Conservation (phyloP, 2,888 invertebrate genomes). For the Caenorhabditis sp. region DNA sequence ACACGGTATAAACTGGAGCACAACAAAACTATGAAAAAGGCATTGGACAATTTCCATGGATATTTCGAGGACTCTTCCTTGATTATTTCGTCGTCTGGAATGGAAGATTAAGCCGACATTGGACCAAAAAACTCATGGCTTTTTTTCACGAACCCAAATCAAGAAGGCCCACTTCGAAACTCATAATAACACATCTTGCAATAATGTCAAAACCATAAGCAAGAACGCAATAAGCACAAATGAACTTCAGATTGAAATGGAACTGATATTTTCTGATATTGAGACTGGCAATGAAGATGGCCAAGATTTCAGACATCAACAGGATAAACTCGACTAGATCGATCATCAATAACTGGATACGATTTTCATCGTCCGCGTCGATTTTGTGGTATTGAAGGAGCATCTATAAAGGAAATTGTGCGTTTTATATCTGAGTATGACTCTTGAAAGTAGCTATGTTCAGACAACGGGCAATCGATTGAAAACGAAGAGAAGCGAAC, state of each 20-base stretch:
- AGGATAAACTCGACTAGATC: constrained; percentile 4
- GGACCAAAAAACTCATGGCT: background rate
- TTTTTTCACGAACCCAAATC: too few species aligned
- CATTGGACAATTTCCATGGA: background rate
- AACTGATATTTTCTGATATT: constrained; percentile 25
- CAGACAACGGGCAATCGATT: too few species aligned
- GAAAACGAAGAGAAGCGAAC: background rate
- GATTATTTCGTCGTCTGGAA: constrained; percentile 16
- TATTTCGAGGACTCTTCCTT: background rate
- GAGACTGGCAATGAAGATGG: background rate
- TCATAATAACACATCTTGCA: constrained; percentile 14
- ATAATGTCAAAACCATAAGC: constrained; percentile 44
- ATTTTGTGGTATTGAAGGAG: constrained; percentile 43
- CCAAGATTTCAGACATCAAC: constrained; percentile 3
- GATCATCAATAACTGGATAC: background rate
- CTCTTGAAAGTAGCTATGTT: too few species aligned
- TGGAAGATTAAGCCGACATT: too few species aligned
- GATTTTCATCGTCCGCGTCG: background rate
- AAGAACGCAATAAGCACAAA: constrained; percentile 1
- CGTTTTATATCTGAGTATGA: too few species aligned
- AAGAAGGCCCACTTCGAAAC: constrained; percentile 26
- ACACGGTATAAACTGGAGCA: constrained; percentile 30
- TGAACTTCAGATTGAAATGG: constrained; percentile 42
- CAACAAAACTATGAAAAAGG: constrained; percentile 3
- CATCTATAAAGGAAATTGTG: constrained; percentile 10